Percentiles rank a stretch among this genome's conserved stretches.
phyloP scores from a whole-genome alignment of 2,888 invertebrate genomes.

The Archips xylosteana region DNA sequence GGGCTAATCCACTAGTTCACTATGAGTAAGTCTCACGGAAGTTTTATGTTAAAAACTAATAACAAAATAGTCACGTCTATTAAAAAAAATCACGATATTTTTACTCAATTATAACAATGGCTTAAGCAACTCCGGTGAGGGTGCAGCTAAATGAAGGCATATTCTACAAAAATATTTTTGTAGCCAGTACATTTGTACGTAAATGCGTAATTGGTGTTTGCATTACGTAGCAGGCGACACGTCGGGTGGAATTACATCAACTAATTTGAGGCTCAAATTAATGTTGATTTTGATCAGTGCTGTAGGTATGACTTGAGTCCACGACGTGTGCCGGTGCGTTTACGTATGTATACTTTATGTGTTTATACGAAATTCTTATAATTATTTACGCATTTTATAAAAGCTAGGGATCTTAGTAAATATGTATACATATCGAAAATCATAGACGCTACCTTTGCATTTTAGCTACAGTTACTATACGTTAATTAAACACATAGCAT shows the following conservation, averaged over 20 bases:
- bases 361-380: neutral
- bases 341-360: neutral
- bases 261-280: slow-evolving; percentile 41
- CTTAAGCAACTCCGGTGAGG: neutral
- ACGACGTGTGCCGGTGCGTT: neutral
- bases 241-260: slow-evolving; percentile 38
- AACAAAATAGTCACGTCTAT: neutral
- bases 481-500: too few species aligned
- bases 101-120: slow-evolving; percentile 17
- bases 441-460: too few species aligned
- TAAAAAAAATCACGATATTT: neutral
- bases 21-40: too few species aligned
- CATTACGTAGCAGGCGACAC: slow-evolving; percentile 35
- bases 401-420: too few species aligned
- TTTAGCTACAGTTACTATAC: too few species aligned
- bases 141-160: neutral
- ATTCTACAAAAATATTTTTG: slow-evolving; percentile 22
- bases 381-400: too few species aligned
- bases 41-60: too few species aligned
- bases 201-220: slow-evolving; percentile 39
- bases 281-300: slow-evolving; percentile 43
- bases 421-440: too few species aligned
- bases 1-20: too few species aligned
- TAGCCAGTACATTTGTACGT: slow-evolving; percentile 21
- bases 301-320: slow-evolving; percentile 10